phyloP scores from a whole-genome alignment of 2,888 invertebrate genomes.

The Pterostichus niger region DNA sequence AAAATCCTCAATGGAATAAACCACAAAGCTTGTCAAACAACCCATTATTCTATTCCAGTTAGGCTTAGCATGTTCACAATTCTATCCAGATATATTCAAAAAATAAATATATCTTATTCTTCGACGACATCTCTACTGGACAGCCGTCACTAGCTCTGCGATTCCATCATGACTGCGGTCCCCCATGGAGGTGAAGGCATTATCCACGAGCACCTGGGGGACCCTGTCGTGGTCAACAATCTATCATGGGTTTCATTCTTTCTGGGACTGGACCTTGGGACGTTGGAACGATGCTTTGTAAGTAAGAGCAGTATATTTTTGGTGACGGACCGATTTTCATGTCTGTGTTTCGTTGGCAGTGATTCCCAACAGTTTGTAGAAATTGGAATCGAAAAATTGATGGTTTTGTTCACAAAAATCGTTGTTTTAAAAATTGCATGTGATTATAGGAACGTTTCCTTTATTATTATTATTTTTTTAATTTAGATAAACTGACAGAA shows the following conservation, averaged over 20 bases:
- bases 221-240: slow-evolving; percentile 41
- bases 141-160: slow-evolving; percentile 25
- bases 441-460: too few species aligned
- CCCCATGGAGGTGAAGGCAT: slow-evolving; percentile 34
- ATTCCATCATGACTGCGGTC: slow-evolving; percentile 30
- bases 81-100: not conserved
- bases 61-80: not conserved
- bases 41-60: slow-evolving; percentile 11
- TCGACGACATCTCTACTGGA: slow-evolving; percentile 45
- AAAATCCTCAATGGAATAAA: slow-evolving; percentile 24
- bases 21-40: slow-evolving; percentile 3
- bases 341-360: slow-evolving; percentile 31
- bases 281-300: not conserved
- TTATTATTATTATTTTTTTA: too few species aligned
- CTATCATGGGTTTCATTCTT: slow-evolving; percentile 22
- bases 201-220: slow-evolving; percentile 47
- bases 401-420: too few species aligned
- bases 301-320: slow-evolving; percentile 24
- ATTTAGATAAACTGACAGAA: too few species aligned
- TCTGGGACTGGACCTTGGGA: slow-evolving; percentile 6
- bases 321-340: slow-evolving; percentile 19
- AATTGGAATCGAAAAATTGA: not conserved
- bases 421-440: too few species aligned
- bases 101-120: slow-evolving; percentile 39
- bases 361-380: not conserved